Evolutionary conservation across 2,113 vertebrate species (phyloP), one percentile per base, ranked within the genome.

Genomic region (Lophochroa leadbeateri): DNA sequence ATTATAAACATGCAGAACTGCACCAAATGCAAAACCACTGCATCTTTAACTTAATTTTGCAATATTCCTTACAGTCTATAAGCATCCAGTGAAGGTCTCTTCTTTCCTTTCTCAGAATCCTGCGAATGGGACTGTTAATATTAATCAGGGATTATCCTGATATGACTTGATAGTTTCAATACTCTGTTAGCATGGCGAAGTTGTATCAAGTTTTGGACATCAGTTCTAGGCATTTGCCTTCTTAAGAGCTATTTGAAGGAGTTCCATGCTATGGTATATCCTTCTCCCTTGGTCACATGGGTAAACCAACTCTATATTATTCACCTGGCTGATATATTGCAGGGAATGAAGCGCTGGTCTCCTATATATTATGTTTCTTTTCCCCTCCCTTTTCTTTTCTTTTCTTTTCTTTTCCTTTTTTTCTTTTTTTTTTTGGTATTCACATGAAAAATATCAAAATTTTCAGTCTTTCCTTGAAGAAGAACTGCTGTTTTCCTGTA

Each of bases 151-250:
- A n/a, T 64, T 57, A 69, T 44, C 7, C 13, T 11, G 0, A 2
- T 52, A 52, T 2, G 15, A 10, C 18, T 65, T 52, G 15, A 41
- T 47, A 71, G 14, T 43, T 77, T 71, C 46, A 65, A 37, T 67
- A 61, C 9, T 41, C 9, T 47, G 14, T 29, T 76, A 65, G 19
- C 64, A 60, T 1, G 2, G 10, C 0, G 0, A 43, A 10, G 4
- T 33, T 5, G 7, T 72, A 72, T 35, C 28, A 61, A 35, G 13
- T 20, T 53, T 53, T 82, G 49, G 15, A 24, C 47, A 25, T 25
- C 29, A 64, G 1, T 16, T 84, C 3, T 27, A 78, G 15, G 15
- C 17, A 67, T 44, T 52, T 71, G 13, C 2, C 3, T 44, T 75
- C 46, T 77, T 77, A 71, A 50, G 11, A 61, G 20, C 1, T 8